A percentile compares a stretch with the other conserved stretches of the same genome.
These are phyloP conservation scores for Syngnathus acus DNA, from an alignment of 2,797 vertebrate genomes.

Conservation along the genomic window DNA sequence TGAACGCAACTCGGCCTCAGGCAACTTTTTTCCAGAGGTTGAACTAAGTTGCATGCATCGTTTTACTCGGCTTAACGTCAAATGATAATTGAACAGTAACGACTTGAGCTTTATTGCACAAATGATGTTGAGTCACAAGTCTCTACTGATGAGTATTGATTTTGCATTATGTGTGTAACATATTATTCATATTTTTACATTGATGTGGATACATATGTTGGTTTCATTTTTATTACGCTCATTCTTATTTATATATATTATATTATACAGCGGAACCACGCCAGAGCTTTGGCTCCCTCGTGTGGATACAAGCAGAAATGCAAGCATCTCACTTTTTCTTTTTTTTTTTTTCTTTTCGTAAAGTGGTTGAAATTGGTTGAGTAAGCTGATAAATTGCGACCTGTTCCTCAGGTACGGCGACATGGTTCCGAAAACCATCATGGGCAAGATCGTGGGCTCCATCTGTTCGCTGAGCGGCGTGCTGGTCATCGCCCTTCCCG, in stretches of 20 bases:
- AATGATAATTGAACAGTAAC: neutral
- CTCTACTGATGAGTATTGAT: too few species aligned
- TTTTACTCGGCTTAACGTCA: neutral
- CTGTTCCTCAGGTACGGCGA: slow-evolving; percentile 79
- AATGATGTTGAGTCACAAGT: too few species aligned
- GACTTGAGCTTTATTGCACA: too few species aligned
- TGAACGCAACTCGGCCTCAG: neutral
- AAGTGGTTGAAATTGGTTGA: neutral
- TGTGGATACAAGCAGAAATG: neutral
- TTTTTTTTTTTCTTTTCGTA: too few species aligned
- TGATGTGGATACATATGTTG: too few species aligned
- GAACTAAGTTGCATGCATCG: neutral
- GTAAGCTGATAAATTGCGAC: neutral
- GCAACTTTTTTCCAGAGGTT: neutral
- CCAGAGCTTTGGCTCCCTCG: neutral
- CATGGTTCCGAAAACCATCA: slow-evolving; percentile 97
- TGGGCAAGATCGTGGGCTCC: slow-evolving; percentile 92
- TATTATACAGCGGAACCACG: too few species aligned
- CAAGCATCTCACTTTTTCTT: too few species aligned
- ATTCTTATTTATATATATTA: too few species aligned
- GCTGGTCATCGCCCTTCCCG: slow-evolving; percentile 90
- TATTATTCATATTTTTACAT: too few species aligned
- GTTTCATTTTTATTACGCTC: too few species aligned
- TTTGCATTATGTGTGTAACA: too few species aligned
- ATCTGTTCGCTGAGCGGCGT: slow-evolving; percentile 92